phyloP scores from a whole-genome alignment of 2,113 vertebrate species.

The Pristiophorus japonicus region DNA sequence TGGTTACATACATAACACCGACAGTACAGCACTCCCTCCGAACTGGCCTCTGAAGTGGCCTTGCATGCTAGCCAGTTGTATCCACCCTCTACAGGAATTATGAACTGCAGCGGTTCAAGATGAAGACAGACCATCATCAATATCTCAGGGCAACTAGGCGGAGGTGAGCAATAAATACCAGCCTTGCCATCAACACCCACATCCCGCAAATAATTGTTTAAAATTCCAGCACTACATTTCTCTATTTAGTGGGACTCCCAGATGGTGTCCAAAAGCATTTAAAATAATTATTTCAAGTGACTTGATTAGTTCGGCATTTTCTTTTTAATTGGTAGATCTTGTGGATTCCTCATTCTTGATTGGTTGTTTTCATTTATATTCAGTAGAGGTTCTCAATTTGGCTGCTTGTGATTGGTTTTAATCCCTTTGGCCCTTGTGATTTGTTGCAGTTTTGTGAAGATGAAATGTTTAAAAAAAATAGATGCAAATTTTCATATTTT shows the following conservation, averaged over 20 bases:
- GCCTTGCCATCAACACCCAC: neutral
- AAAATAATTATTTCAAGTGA: neutral
- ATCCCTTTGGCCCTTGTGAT: no score
- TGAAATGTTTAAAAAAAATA: no score
- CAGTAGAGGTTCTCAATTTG: no score
- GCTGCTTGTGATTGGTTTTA: no score
- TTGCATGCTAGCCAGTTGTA: neutral
- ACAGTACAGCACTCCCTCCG: neutral
- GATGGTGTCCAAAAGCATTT: neutral
- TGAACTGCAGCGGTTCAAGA: neutral
- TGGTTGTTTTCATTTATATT: neutral
- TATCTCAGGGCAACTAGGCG: neutral
- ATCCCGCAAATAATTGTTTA: neutral
- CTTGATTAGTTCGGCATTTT: neutral
- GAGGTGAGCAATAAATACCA: no score
- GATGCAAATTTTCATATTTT: no score
- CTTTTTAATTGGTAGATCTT: neutral
- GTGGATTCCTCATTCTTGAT: neutral
- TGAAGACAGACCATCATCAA: neutral
- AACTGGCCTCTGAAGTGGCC: neutral
- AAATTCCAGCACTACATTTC: neutral
- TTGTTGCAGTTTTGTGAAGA: no score
- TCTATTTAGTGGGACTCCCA: neutral
- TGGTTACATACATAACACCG: no score
- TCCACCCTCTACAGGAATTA: neutral